Percentiles rank a stretch among this genome's conserved stretches.
Conservation (phyloP, 2,888 invertebrate species). For the Nymphalis polychloros region DNA sequence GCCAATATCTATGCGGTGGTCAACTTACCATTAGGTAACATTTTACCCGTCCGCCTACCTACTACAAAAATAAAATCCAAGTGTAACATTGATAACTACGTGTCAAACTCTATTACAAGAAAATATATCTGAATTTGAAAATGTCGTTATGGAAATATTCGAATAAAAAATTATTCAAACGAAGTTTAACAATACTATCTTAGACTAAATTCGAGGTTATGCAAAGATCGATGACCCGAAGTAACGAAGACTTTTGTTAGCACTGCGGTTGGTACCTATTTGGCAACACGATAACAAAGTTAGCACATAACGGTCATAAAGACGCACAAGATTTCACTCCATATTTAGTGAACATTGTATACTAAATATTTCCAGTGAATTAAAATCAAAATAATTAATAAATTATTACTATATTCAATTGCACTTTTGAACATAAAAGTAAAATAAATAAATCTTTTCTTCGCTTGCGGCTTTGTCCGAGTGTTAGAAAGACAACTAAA, state of each 20-base stretch:
- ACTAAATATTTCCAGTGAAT: neutral
- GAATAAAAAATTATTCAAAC: constrained; percentile 1
- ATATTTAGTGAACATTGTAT: neutral
- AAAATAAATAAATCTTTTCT: neutral
- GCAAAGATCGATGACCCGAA: constrained; percentile 35
- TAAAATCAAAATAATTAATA: neutral
- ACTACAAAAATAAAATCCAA: too few species aligned
- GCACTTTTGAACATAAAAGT: too few species aligned
- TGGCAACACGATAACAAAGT: constrained; percentile 37
- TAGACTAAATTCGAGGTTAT: constrained; percentile 21
- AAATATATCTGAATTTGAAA: too few species aligned
- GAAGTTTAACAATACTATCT: constrained; percentile 28
- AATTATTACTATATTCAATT: neutral
- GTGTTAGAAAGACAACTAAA: neutral
- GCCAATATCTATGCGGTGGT: too few species aligned
- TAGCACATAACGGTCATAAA: constrained; percentile 35
- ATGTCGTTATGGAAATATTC: too few species aligned
- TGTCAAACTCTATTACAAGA: too few species aligned
- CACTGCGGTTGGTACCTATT: constrained; percentile 27
- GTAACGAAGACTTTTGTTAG: constrained; percentile 32
- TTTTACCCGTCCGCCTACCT: too few species aligned
- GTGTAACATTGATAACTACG: too few species aligned
- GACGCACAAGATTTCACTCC: constrained; percentile 26
- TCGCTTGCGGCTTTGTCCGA: neutral
- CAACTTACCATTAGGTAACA: too few species aligned